A percentile compares a stretch with the other conserved stretches of the same genome.
phyloP scores from a whole-genome alignment of 2,797 vertebrate genomes.

The Xenentodon cancila region DNA sequence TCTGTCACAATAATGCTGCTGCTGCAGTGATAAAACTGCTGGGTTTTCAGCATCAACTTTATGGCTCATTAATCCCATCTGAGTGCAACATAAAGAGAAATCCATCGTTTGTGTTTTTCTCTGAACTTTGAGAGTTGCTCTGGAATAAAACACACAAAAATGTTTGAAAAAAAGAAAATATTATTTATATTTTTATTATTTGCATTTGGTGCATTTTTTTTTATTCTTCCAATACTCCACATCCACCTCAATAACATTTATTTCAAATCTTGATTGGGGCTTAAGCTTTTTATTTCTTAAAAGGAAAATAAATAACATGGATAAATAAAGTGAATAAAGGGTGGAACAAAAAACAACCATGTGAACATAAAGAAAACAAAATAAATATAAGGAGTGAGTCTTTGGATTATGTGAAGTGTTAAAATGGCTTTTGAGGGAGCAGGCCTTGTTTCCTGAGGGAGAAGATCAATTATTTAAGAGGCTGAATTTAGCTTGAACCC shows the following conservation, averaged over 20 bases:
- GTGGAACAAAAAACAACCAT: slow-evolving; percentile 10
- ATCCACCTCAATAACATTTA: not conserved
- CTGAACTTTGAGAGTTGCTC: slow-evolving; percentile 26
- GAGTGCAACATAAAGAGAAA: slow-evolving; percentile 41
- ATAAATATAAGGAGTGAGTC: slow-evolving; percentile 8
- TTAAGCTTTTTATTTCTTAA: not conserved
- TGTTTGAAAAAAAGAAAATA: not conserved
- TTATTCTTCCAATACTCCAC: not conserved
- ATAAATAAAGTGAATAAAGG: too few species aligned
- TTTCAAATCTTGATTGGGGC: not conserved
- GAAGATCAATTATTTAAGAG: slow-evolving; percentile 72
- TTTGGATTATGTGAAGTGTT: slow-evolving; percentile 38
- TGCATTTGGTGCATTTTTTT: not conserved
- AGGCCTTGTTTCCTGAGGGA: slow-evolving; percentile 50
- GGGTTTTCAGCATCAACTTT: slow-evolving; percentile 29
- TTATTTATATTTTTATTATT: too few species aligned
- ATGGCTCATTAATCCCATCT: slow-evolving; percentile 36
- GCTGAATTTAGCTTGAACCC: slow-evolving; percentile 67
- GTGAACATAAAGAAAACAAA: slow-evolving; percentile 28
- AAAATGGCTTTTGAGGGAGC: slow-evolving; percentile 42
- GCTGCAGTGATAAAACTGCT: slow-evolving; percentile 15
- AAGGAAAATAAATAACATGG: slow-evolving; percentile 4
- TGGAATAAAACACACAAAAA: slow-evolving; percentile 21
- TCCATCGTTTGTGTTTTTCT: slow-evolving; percentile 34
- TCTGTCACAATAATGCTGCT: slow-evolving; percentile 15